Evolutionary conservation across 2,113 vertebrate genomes (phyloP), one percentile per base, ranked within the genome.

Genomic region (Phodopus roborovskii): DNA sequence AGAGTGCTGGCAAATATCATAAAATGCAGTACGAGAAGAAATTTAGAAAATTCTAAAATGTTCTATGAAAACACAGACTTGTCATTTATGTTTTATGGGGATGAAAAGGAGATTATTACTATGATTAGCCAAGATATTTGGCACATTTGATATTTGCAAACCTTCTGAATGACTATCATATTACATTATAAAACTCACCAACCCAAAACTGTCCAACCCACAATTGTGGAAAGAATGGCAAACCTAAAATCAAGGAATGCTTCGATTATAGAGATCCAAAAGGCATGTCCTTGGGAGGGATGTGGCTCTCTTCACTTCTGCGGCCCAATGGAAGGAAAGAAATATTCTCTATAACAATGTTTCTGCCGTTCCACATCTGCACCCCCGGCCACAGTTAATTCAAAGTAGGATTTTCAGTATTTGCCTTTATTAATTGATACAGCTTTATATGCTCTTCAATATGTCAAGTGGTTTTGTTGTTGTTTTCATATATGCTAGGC

Each of bases 91-190:
- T 87, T 93, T 94, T 73, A 66, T 91, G 28, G 36, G 3, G 16
- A 64, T 82, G 70, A 36, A 94, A 84, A 92, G 39, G 17, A 74
- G 13, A 60, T 30, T 85, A 75, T 94, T 42, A 74, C 45, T 83
- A 82, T 70, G 3, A 56, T 91, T 93, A 93, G 78, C 48, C 42
- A 79, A 36, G 9, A 94, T 48, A 92, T 87, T 90, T 87, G 64
- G 68, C 42, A 39, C 28, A 68, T 88, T 96, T 60, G 13, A 77
- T 82, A 91, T 94, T 91, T 85, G 15, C 36, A 96, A 73, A 62
- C 28, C 75, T 94, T 74, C 20, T 48, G 91, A 66, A 42, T 87
- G 42, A 92, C 48, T 50, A 79, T 94, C 58, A 53, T 81, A 60
- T 33, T 74, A 74, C 2, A 50, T 84, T 78, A 10, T 48, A 53